Percentiles rank a stretch among this genome's conserved stretches.
Conservation (phyloP, 2,888 invertebrate species). For the Rotaria magnacalcarata region DNA sequence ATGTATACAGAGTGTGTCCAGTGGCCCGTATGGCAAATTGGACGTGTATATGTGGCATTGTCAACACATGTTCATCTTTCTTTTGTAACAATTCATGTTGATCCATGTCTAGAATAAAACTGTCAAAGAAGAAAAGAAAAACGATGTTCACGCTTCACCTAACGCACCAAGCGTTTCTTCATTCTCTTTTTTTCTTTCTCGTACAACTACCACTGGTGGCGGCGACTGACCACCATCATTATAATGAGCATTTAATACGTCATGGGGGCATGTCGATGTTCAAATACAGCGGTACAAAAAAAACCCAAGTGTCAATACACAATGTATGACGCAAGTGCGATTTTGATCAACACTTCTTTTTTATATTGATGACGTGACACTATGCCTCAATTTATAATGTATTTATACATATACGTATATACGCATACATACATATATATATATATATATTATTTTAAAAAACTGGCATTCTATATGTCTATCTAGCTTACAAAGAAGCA, state of each 20-base stretch:
- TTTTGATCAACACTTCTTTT: conserved; percentile 1
- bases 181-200: neutral
- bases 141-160: neutral
- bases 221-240: neutral
- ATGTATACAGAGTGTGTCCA: neutral
- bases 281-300: neutral
- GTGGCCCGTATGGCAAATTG: neutral
- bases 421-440: neutral
- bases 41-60: neutral
- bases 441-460: neutral
- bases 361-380: neutral
- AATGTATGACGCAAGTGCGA: neutral
- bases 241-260: conserved; percentile 5
- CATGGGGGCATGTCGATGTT: conserved; percentile 2
- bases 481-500: neutral
- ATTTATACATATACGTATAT: neutral
- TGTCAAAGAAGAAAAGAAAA: neutral
- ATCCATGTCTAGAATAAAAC: neutral
- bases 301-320: neutral
- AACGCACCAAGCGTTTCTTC: neutral
- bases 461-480: neutral
- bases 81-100: conserved; percentile 7
- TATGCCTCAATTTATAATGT: neutral
- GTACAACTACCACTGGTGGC: neutral
- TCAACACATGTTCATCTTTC: neutral